Conservation (phyloP, 2,797 vertebrate species). For the Austrolebias charrua region DNA sequence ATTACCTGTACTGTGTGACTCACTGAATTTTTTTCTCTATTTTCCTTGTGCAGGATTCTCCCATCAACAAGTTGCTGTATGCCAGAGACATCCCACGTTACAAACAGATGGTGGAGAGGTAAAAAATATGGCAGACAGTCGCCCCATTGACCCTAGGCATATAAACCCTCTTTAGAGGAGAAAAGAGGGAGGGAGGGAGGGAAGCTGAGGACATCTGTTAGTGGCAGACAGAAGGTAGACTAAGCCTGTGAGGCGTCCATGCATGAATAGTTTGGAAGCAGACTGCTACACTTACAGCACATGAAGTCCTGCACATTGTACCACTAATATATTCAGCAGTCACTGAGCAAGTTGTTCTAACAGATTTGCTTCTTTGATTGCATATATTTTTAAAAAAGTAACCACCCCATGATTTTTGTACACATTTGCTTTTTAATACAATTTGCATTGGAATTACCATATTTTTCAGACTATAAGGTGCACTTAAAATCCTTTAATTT, state of each 20-base stretch:
- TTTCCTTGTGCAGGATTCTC: conserved; percentile 85
- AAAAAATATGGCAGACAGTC: conserved; percentile 60
- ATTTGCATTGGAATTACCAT: not conserved
- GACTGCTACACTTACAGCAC: conserved; percentile 55
- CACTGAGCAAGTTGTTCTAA: conserved; percentile 1
- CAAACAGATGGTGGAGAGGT: conserved; percentile 99
- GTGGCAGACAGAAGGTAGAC: conserved; percentile 58
- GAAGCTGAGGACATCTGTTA: conserved; percentile 62
- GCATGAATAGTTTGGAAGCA: conserved; percentile 61
- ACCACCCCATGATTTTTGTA: too few species aligned
- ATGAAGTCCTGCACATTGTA: conserved; percentile 33
- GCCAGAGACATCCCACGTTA: conserved; percentile 97
- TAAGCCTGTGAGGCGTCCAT: conserved; percentile 52
- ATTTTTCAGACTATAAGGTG: too few species aligned
- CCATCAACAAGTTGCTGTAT: conserved; percentile 97
- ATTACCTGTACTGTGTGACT: too few species aligned
- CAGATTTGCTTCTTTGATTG: conserved; percentile 5
- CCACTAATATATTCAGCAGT: conserved; percentile 34
- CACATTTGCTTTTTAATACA: not conserved
- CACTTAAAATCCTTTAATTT: too few species aligned
- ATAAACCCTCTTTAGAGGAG: conserved; percentile 21
- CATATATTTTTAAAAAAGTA: too few species aligned
- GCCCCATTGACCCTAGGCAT: conserved; percentile 52
- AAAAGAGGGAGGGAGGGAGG: not conserved
- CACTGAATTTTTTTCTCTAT: not conserved